Percentiles rank a stretch among this genome's conserved stretches.
Conservation (phyloP, 2,888 invertebrate species). For the Nemotelus pantherinus region DNA sequence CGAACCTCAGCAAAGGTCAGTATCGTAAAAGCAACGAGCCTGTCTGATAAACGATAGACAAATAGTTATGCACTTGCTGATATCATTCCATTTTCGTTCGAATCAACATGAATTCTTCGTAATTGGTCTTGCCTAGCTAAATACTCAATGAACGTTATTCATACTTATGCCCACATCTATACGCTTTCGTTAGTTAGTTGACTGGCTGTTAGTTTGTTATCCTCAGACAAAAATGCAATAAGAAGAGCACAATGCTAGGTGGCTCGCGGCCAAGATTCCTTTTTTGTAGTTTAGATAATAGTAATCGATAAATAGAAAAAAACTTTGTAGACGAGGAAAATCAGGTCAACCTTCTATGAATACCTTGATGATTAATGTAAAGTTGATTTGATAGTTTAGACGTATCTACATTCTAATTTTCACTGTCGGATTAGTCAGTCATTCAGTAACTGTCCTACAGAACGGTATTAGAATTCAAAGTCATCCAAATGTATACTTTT, state of each 20-base stretch:
- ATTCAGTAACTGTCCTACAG: not conserved
- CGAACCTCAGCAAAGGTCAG: slow-evolving; percentile 17
- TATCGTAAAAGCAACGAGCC: not conserved
- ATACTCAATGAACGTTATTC: slow-evolving; percentile 10
- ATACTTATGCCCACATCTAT: not conserved
- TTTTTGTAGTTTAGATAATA: not conserved
- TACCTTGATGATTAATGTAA: slow-evolving; percentile 3
- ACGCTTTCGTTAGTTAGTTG: not conserved
- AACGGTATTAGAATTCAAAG: too few relatives aligned
- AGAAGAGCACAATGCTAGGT: not conserved
- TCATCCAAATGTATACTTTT: too few relatives aligned
- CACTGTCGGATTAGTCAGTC: slow-evolving; percentile 9
- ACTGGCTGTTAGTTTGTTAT: too few relatives aligned
- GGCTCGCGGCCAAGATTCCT: not conserved
- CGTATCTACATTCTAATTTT: not conserved
- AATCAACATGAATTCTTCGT: not conserved
- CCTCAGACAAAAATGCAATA: not conserved
- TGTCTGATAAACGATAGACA: not conserved
- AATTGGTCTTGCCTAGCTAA: slow-evolving; percentile 15
- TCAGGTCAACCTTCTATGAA: slow-evolving; percentile 21
- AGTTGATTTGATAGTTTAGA: not conserved
- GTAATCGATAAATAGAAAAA: slow-evolving; percentile 21
- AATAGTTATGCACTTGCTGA: slow-evolving; percentile 8
- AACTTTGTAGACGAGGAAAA: not conserved
- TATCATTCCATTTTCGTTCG: not conserved